A percentile compares a stretch with the other conserved stretches of the same genome.
These are phyloP conservation scores for Lycaena phlaeas DNA, from an alignment of 2,888 invertebrate genomes.

Conservation along the genomic window DNA sequence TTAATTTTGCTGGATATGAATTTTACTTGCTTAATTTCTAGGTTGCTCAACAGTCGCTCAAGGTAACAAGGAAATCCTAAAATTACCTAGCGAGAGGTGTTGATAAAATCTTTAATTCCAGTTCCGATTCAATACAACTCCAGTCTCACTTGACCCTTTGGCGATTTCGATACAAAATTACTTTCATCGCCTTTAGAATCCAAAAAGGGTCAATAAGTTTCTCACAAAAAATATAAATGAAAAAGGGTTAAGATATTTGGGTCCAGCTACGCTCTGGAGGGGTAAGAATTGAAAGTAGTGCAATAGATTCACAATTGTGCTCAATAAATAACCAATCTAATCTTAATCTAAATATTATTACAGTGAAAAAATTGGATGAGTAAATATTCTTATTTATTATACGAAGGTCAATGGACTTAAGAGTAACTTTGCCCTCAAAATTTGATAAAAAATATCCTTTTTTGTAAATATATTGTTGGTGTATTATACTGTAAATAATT, in stretches of 20 bases:
- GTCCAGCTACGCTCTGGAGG: not conserved
- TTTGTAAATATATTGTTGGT: no score
- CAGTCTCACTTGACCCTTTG: conserved; percentile 23
- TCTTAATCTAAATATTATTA: not conserved
- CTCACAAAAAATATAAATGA: conserved; percentile 23
- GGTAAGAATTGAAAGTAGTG: conserved; percentile 22
- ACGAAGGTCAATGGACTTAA: no score
- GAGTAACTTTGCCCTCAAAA: no score
- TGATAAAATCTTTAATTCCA: conserved; percentile 22
- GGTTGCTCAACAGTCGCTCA: no score
- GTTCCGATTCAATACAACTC: conserved; percentile 21
- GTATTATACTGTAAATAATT: no score
- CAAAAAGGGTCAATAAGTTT: conserved; percentile 33
- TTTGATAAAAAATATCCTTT: no score
- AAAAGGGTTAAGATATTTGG: conserved; percentile 12
- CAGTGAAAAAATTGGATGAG: not conserved
- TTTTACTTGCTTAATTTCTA: no score
- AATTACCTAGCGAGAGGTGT: not conserved
- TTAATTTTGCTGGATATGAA: no score
- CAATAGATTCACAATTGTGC: not conserved
- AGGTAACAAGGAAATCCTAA: no score
- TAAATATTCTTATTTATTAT: not conserved
- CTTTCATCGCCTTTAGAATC: conserved; percentile 26
- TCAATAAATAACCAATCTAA: conserved; percentile 3
- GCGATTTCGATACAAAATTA: conserved; percentile 31